Evolutionary conservation across 2,888 invertebrate genomes (phyloP).

Genomic region (Allolobophora icterica): DNA sequence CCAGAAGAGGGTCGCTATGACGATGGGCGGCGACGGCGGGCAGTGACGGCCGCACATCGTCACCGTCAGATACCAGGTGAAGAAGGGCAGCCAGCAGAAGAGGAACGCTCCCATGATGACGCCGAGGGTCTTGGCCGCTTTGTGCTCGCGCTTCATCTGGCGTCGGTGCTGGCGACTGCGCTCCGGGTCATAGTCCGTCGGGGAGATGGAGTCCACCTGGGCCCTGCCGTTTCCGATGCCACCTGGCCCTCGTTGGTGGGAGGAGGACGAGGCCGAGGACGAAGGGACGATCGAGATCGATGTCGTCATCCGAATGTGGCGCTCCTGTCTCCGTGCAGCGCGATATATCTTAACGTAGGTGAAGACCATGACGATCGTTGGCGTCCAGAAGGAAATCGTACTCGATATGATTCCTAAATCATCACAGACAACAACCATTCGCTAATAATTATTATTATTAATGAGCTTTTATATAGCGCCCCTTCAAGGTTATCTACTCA

Average conservation of each 20-base stretch:
- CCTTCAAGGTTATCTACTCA: no score
- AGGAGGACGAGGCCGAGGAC: neutral
- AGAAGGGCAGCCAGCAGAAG: constrained; percentile 94
- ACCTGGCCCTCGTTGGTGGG: neutral
- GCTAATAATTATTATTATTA: no score
- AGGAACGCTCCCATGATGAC: constrained; percentile 98
- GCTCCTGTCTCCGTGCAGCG: constrained; percentile 62
- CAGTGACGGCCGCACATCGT: constrained; percentile 41
- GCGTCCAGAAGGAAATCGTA: constrained; percentile 65
- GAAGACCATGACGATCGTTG: constrained; percentile 63
- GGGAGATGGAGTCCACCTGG: neutral
- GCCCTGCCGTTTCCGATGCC: neutral
- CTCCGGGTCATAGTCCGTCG: neutral
- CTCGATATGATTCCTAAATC: constrained; percentile 57
- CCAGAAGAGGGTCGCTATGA: constrained; percentile 53
- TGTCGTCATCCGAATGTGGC: constrained; percentile 48
- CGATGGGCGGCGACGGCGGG: constrained; percentile 29
- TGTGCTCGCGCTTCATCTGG: constrained; percentile 64
- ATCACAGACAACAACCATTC: neutral
- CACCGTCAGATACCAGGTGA: constrained; percentile 76
- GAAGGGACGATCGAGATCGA: neutral
- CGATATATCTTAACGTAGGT: constrained; percentile 62
- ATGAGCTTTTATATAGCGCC: no score
- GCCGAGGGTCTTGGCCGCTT: constrained; percentile 89
- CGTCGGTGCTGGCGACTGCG: constrained; percentile 51